Base-by-base conservation (phyloP, 2,888 invertebrate species). In the Synergus japonicus region DNA sequence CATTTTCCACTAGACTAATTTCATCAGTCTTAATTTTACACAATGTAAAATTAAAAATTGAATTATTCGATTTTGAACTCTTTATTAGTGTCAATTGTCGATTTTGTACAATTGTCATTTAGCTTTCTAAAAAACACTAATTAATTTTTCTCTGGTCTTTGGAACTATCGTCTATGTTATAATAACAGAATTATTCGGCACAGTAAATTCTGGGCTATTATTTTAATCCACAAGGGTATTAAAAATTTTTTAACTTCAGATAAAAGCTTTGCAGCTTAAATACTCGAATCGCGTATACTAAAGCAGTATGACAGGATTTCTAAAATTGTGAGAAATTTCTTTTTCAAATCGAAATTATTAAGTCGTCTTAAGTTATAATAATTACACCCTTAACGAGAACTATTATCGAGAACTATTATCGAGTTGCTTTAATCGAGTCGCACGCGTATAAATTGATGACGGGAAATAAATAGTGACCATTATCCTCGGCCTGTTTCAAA, bases 371-470 rank as follows among this genome's bases (percentile, higher is more conserved):
- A 9, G 9, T n/a, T 2, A 37, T 37, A 37, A 37, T 37, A 54
- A 54, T 18, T 54, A 54, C n/a, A 2, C 69, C 69, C 49, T 29
- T 29, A 69, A 69, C 46, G 29, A 69, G 13, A 46, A 22, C 69
- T 9, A 69, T 69, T 69, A 87, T 85, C 84, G 83, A 83, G 84
- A 46, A 22, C 69, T 8, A 69, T 69, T 69, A 87, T 85, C 84
- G 83, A 83, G 83, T 86, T 85, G 84, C 82, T 87, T 85, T 82
- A 85, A 88, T 86, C 85, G 84, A 88, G 85, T 83, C 65, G 87
- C 85, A 86, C 85, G 84, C 82, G 83, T 86, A 77, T 84, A 82
- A 86, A 83, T 86, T 82, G 83, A 44, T 82, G 80, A 82, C 84
- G 84, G 82, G 83, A 87, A 86, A 85, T 82, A 82, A 79, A 82